phyloP scores from a whole-genome alignment of 1,140 invertebrate genomes.

The Lepidurus arcticus region DNA sequence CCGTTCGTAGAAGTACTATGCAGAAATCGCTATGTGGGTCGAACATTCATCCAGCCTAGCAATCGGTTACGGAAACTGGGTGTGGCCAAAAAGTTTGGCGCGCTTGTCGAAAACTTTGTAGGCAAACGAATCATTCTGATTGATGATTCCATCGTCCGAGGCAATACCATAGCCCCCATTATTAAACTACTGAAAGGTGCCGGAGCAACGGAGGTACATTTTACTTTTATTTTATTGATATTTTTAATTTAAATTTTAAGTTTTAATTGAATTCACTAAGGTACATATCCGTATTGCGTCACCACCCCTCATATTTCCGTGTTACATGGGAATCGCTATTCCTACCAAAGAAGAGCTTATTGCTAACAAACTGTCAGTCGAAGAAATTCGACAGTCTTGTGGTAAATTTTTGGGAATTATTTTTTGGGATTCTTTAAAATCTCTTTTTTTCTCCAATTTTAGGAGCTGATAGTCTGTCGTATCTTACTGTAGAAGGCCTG shows the following conservation, averaged over 20 bases:
- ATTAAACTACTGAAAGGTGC: constrained; percentile 86
- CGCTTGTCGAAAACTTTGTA: constrained; percentile 80
- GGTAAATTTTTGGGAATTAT: constrained; percentile 51
- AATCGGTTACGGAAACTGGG: constrained; percentile 80
- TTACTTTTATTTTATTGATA: background rate
- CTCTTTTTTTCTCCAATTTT: constrained; percentile 34
- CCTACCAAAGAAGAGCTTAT: constrained; percentile 93
- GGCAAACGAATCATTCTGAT: constrained; percentile 84
- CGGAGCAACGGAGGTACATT: constrained; percentile 78
- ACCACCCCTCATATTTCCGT: constrained; percentile 89
- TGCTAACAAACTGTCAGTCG: constrained; percentile 75
- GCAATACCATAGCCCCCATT: constrained; percentile 95
- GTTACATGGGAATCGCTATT: constrained; percentile 99
- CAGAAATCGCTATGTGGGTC: constrained; percentile 93
- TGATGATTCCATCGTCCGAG: constrained; percentile 95
- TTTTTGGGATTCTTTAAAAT: background rate
- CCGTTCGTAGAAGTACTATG: constrained; percentile 89
- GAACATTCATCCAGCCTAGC: constrained; percentile 96
- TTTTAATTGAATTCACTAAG: constrained; percentile 45
- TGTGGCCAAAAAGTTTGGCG: constrained; percentile 95
- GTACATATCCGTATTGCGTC: constrained; percentile 97
- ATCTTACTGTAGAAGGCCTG: constrained; percentile 91
- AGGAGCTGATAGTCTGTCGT: constrained; percentile 86
- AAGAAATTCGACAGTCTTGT: constrained; percentile 74
- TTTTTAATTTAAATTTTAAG: background rate